Base-by-base conservation (phyloP, 2,797 vertebrate genomes). In the Rhinoraja longicauda region DNA sequence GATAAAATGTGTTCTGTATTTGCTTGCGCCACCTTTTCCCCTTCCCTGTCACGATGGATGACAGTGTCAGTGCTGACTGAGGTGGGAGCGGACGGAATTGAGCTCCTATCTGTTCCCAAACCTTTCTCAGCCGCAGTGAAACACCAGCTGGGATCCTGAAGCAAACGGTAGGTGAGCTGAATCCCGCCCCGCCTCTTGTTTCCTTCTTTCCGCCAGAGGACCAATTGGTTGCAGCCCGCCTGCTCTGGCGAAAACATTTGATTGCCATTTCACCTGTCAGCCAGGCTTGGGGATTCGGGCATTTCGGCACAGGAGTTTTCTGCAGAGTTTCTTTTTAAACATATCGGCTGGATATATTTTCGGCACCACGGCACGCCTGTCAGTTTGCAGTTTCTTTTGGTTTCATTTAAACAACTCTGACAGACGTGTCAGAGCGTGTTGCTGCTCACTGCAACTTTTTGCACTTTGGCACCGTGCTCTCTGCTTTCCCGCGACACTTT, bases 231-330 rank as follows among this genome's bases (percentile, higher is more conserved):
- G 45, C 10, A 57, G 45, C 26, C 24, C 29, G 53, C 53, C 45
- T 10, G 72, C 21, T 29, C 26, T 10, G 24, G 45, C 79, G 24
- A 45, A 57, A 15, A 32, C 59, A 64, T 5, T 64, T 86, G 29
- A 32, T 88, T 88, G 59, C 64, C 29, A 64, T 88, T 88, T 88
- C 84, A 88, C 59, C 15, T 88, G 59, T 32, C 84, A 88, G 13
- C 17, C 0, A 10, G n/a, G n/a, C 17, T 32, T 84, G 17, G 84
- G 29, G 84, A 64, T 5, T 88, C n/a, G 17, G 4, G 64, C 84
- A 67, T 10, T 67, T 21, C n/a, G 24, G 59, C 45, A 53, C 70
- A 64, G 7, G 32, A 17, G 15, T 10, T 19, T 29, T n/a, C 53
- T 32, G 13, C 4, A 13, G 0, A n/a, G 13, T 62, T 88, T 17